Evolutionary conservation across 2,797 vertebrate genomes (phyloP).

Genomic region (Sebastes taczanowskii): DNA sequence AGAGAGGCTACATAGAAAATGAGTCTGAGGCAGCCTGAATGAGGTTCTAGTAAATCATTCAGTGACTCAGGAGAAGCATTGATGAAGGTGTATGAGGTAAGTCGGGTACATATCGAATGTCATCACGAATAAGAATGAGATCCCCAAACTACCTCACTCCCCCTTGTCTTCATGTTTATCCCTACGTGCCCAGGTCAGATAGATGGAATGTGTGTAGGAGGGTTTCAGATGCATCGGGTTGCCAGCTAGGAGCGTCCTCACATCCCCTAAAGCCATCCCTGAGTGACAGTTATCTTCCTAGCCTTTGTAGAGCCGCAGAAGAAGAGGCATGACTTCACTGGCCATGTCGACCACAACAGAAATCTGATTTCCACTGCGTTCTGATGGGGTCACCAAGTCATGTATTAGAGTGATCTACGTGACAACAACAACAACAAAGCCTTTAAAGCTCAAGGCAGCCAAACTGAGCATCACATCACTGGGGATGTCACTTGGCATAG

Average conservation of each 20-base stretch:
- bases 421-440: conserved; percentile 47
- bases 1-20: not conserved
- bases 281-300: conserved; percentile 53
- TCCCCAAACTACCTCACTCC: conserved; percentile 22
- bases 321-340: conserved; percentile 75
- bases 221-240: conserved; percentile 76
- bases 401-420: conserved; percentile 34
- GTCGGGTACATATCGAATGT: conserved; percentile 58
- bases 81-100: conserved; percentile 65
- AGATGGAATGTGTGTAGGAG: conserved; percentile 79
- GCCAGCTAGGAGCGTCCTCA: conserved; percentile 61
- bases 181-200: conserved; percentile 57
- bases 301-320: conserved; percentile 67
- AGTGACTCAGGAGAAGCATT: conserved; percentile 29
- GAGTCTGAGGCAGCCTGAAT: conserved; percentile 2
- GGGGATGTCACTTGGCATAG: not conserved
- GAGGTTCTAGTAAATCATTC: conserved; percentile 23
- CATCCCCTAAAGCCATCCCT: conserved; percentile 56
- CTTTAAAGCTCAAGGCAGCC: conserved; percentile 34
- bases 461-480: not conserved
- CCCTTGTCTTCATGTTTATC: conserved; percentile 41
- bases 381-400: conserved; percentile 48
- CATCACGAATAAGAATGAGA: conserved; percentile 52
- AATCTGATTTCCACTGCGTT: conserved; percentile 55
- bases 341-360: conserved; percentile 63